Conservation (phyloP, 1,140 invertebrate genomes). For the Olivierus martensii region DNA sequence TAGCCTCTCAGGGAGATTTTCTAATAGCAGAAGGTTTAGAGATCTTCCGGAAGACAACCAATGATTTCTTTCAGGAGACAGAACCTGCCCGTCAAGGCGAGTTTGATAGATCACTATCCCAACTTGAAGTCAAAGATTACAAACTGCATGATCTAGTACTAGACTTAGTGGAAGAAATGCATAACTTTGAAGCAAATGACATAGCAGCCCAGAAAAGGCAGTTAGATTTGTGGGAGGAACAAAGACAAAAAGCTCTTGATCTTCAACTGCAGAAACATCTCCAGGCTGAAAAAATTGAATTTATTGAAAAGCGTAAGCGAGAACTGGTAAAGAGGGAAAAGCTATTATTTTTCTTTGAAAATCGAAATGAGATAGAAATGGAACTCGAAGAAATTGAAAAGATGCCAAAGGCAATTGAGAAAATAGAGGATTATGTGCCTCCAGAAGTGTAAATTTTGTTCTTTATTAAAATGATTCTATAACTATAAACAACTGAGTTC, state of each 20-base stretch:
- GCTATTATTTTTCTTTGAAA: constrained; percentile 32
- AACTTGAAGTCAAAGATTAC: neutral
- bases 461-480: no score
- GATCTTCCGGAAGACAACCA: neutral
- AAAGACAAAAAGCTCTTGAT: constrained; percentile 21
- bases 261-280: constrained; percentile 22
- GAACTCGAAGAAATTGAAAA: no score
- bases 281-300: constrained; percentile 19
- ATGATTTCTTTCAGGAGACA: neutral
- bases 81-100: neutral
- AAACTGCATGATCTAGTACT: neutral
- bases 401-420: no score
- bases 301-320: constrained; percentile 24
- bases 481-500: no score
- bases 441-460: no score
- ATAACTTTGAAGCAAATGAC: constrained; percentile 11
- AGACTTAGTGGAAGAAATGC: neutral
- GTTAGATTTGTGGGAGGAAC: constrained; percentile 23
- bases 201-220: constrained; percentile 19
- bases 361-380: constrained; percentile 13
- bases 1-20: neutral
- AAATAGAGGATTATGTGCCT: no score
- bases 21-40: constrained; percentile 23
- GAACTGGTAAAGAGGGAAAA: constrained; percentile 27
- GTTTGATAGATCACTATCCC: constrained; percentile 7